Conservation (phyloP, 2,888 invertebrate genomes). For the Alloplasta piceator region DNA sequence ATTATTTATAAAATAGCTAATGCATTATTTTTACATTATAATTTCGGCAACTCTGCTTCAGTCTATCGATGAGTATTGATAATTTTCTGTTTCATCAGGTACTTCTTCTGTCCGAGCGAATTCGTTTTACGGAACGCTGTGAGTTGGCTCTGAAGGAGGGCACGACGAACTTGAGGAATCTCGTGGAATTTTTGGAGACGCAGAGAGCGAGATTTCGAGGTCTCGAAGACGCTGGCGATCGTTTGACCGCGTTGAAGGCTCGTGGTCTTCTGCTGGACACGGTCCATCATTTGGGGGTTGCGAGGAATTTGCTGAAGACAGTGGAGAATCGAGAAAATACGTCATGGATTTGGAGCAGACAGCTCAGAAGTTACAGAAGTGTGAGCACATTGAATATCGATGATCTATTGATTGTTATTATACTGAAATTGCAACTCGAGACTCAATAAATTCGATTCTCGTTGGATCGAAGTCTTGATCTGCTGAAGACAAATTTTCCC, state of each 20-base stretch:
- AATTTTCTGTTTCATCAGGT: constrained; percentile 66
- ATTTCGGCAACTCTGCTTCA: too few species aligned
- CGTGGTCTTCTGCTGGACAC: constrained; percentile 96
- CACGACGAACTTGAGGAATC: constrained; percentile 80
- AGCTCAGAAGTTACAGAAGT: constrained; percentile 87
- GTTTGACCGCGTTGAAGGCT: constrained; percentile 92
- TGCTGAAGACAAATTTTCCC: background rate
- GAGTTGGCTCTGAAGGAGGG: constrained; percentile 76
- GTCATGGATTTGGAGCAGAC: constrained; percentile 97
- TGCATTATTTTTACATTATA: too few species aligned
- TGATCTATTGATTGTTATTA: background rate
- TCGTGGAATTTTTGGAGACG: constrained; percentile 84
- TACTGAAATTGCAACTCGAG: too few species aligned
- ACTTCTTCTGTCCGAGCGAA: constrained; percentile 77
- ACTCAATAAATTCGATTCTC: background rate
- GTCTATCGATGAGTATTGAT: constrained; percentile 1
- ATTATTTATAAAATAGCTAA: too few species aligned
- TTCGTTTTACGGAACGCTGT: constrained; percentile 80
- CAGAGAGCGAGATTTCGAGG: constrained; percentile 85
- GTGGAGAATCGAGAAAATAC: constrained; percentile 72
- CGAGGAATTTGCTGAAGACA: constrained; percentile 89
- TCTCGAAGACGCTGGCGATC: constrained; percentile 84
- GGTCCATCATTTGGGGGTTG: constrained; percentile 94
- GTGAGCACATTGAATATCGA: constrained; percentile 68
- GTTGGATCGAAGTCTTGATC: constrained; percentile 13